Conservation (phyloP, 2,888 invertebrate species). For the Melinaea marsaeus region DNA sequence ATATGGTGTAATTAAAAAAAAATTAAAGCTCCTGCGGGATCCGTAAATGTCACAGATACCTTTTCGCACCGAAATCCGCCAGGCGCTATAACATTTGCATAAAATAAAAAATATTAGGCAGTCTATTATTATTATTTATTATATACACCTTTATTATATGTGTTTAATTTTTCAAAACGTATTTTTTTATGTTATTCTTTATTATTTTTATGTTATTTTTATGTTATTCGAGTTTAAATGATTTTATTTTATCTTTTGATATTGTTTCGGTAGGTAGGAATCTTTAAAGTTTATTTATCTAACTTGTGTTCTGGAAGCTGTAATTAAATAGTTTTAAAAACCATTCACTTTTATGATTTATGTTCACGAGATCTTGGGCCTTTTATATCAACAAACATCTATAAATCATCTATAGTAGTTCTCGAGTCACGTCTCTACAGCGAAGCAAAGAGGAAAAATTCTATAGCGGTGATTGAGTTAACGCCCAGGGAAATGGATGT, state of each 20-base stretch:
- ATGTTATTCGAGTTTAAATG: too few species aligned
- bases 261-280: too few species aligned
- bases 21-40: not conserved
- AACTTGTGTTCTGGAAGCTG: too few species aligned
- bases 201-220: too few species aligned
- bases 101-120: not conserved
- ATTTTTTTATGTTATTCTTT: too few species aligned
- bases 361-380: not conserved
- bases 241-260: too few species aligned
- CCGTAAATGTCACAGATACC: not conserved
- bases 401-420: conserved; percentile 10
- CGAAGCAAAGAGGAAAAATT: conserved; percentile 53
- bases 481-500: conserved; percentile 59
- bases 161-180: too few species aligned
- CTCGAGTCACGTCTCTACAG: conserved; percentile 18
- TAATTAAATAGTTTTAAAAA: too few species aligned
- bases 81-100: not conserved
- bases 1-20: not conserved
- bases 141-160: not conserved
- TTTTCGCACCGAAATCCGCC: not conserved
- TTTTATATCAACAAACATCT: not conserved
- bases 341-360: too few species aligned
- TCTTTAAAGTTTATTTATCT: too few species aligned
- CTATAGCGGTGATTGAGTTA: conserved; percentile 66
- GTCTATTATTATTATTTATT: not conserved